A percentile compares a stretch with the other conserved stretches of the same genome.
These are phyloP conservation scores for Formica selysi DNA, from an alignment of 1,140 invertebrate species.

Conservation along the genomic window DNA sequence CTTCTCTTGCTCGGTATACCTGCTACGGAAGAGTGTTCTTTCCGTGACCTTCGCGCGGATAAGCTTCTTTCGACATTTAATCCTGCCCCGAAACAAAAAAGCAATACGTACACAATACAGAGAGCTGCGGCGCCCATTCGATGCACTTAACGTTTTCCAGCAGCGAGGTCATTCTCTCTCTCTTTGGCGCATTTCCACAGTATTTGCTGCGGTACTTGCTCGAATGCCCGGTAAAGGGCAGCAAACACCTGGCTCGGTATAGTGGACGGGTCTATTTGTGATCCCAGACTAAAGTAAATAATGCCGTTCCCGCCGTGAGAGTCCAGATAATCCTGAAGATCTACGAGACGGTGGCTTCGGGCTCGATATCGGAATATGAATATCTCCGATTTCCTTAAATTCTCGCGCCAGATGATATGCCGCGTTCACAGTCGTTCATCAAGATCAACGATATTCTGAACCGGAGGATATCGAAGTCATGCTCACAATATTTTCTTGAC, in stretches of 20 bases:
- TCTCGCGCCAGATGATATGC: constrained; percentile 67
- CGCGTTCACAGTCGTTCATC: constrained; percentile 39
- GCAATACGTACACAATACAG: constrained; percentile 86
- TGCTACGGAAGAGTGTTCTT: neutral
- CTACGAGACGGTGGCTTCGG: constrained; percentile 25
- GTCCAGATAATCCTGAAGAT: constrained; percentile 70
- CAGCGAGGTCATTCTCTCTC: constrained; percentile 79
- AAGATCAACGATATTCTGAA: constrained; percentile 59
- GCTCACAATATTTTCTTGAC: constrained; percentile 22
- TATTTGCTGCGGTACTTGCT: constrained; percentile 71
- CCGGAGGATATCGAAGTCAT: constrained; percentile 49
- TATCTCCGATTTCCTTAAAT: constrained; percentile 76
- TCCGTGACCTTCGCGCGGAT: constrained; percentile 37
- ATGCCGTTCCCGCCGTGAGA: constrained; percentile 45
- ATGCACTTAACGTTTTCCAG: constrained; percentile 88
- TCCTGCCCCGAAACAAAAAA: constrained; percentile 7
- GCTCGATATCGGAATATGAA: constrained; percentile 66
- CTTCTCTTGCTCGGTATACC: neutral
- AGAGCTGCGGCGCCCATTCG: constrained; percentile 89
- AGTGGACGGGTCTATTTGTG: constrained; percentile 66
- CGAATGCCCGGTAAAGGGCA: constrained; percentile 68
- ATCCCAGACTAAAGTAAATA: constrained; percentile 72
- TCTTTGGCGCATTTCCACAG: constrained; percentile 73
- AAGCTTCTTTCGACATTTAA: constrained; percentile 52
- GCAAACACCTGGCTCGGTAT: constrained; percentile 60